Conservation (phyloP, 1,140 invertebrate species). For the Temnothorax nylanderi region DNA sequence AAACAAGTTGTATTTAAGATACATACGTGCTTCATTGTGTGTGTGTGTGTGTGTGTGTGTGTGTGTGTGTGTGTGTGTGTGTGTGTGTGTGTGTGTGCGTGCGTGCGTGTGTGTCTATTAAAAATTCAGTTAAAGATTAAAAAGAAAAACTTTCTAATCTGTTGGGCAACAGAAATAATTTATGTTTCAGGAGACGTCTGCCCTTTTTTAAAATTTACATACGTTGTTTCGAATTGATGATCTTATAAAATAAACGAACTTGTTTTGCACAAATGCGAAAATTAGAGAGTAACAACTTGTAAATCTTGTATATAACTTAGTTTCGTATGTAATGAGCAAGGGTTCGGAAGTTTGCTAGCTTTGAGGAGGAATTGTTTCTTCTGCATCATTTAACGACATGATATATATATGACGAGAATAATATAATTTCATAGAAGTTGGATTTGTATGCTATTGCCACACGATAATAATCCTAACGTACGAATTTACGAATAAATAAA, state of each 20-base stretch:
- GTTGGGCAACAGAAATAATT: not conserved
- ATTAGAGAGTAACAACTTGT: constrained; percentile 27
- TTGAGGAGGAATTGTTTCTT: not conserved
- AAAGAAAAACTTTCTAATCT: not conserved
- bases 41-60: no score
- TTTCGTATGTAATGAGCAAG: constrained; percentile 4
- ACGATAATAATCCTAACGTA: not conserved
- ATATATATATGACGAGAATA: no score
- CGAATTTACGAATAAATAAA: not conserved
- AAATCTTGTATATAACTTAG: constrained; percentile 44
- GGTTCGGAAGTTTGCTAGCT: constrained; percentile 9
- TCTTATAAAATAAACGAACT: constrained; percentile 20
- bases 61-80: no score
- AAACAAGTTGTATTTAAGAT: not conserved
- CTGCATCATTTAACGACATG: not conserved
- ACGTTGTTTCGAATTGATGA: not conserved
- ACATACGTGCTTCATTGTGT: no score
- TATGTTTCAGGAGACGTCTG: not conserved
- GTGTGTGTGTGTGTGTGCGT: no score
- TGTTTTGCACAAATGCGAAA: constrained; percentile 25
- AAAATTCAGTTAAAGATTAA: not conserved
- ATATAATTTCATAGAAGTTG: constrained; percentile 2
- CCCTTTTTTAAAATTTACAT: constrained; percentile 21
- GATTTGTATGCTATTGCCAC: not conserved
- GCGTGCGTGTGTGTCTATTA: not conserved